Evolutionary conservation across 2,113 vertebrate species (phyloP).

Genomic region (Hemiscyllium ocellatum): DNA sequence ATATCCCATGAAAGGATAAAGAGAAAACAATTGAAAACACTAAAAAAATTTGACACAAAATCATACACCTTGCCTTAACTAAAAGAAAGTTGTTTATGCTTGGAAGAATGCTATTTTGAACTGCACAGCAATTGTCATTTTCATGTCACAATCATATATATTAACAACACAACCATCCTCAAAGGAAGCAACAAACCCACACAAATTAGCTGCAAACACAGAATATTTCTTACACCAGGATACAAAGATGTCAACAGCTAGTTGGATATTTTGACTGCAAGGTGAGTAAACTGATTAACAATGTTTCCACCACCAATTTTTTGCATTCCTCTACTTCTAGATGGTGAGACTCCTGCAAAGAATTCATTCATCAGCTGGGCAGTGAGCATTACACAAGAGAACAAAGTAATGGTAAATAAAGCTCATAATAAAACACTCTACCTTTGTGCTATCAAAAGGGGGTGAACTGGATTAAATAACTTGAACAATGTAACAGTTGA

Average conservation of each 20-base stretch:
- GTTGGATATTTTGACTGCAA: slow-evolving; percentile 3
- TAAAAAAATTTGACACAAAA: background rate
- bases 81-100: background rate
- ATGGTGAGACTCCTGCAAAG: background rate
- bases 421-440: background rate
- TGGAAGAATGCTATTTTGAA: background rate
- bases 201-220: background rate
- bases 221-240: background rate
- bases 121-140: background rate
- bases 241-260: background rate
- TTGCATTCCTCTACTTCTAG: background rate
- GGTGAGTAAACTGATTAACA: background rate
- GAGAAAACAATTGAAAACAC: background rate
- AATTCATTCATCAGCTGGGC: background rate
- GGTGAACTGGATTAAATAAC: background rate
- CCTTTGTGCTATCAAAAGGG: background rate
- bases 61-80: background rate
- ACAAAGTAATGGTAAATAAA: background rate
- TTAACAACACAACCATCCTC: background rate
- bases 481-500: background rate
- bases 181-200: background rate
- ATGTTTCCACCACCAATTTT: background rate
- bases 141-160: background rate
- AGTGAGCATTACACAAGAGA: background rate
- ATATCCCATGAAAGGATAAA: too few relatives aligned